Evolutionary conservation across 2,888 invertebrate genomes (phyloP).

Genomic region (Gonocerus acuteangulatus): DNA sequence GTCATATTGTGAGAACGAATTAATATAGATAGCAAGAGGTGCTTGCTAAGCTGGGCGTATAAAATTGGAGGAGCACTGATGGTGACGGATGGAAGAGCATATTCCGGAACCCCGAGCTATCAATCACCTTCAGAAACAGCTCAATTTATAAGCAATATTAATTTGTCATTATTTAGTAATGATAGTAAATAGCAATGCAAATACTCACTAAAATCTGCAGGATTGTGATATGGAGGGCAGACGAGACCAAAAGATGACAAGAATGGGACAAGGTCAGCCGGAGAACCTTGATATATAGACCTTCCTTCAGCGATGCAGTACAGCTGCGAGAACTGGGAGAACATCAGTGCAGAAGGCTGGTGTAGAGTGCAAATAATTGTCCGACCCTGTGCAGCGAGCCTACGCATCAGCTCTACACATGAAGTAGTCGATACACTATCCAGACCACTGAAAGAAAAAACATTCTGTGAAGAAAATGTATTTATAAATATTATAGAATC

Average conservation of each 20-base stretch:
- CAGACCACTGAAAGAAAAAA: slow-evolving; percentile 63
- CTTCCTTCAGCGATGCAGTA: slow-evolving; percentile 76
- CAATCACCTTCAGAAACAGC: no score
- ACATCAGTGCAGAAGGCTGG: slow-evolving; percentile 84
- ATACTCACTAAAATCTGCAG: slow-evolving; percentile 82
- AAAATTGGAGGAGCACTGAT: no score
- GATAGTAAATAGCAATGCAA: no score
- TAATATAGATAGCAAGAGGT: no score
- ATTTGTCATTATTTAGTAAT: no score
- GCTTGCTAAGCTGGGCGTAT: no score
- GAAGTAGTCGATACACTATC: slow-evolving; percentile 84
- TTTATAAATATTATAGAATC: no score
- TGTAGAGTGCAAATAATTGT: slow-evolving; percentile 90
- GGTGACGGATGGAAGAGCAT: no score
- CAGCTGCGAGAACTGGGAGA: slow-evolving; percentile 86
- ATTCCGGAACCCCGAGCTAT: no score
- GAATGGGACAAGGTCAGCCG: slow-evolving; percentile 66
- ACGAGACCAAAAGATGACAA: slow-evolving; percentile 62
- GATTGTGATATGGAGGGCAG: slow-evolving; percentile 91
- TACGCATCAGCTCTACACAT: slow-evolving; percentile 69
- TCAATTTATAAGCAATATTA: no score
- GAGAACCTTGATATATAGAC: slow-evolving; percentile 76
- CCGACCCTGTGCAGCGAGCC: slow-evolving; percentile 73
- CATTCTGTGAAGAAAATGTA: no score
- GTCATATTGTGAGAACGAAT: no score